phyloP scores from a whole-genome alignment of 1,140 invertebrate genomes.

The Pseudomyrmex cubaensis region DNA sequence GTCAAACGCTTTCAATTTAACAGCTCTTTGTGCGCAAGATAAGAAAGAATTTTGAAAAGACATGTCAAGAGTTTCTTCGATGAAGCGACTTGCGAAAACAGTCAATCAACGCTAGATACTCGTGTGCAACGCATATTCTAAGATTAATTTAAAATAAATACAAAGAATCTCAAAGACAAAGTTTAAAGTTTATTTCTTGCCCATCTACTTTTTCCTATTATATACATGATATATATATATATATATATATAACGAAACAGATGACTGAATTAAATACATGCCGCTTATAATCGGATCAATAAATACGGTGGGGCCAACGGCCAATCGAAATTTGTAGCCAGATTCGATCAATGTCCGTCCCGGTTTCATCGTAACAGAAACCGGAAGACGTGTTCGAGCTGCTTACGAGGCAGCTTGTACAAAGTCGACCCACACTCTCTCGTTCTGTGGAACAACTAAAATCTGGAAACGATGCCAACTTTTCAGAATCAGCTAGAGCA shows the following conservation, averaged over 20 bases:
- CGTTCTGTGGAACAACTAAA: constrained; percentile 72
- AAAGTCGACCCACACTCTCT: constrained; percentile 47
- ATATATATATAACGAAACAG: too few species aligned
- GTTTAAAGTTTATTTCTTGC: not conserved
- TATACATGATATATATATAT: too few species aligned
- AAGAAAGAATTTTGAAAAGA: too few species aligned
- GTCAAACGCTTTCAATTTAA: too few species aligned
- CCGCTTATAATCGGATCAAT: not conserved
- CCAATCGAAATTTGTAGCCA: constrained; percentile 36
- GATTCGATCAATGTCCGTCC: constrained; percentile 79
- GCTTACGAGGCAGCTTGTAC: constrained; percentile 74
- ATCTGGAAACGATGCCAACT: constrained; percentile 80
- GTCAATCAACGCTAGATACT: too few species aligned
- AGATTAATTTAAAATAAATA: too few species aligned
- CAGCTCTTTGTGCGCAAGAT: too few species aligned
- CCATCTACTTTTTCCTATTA: too few species aligned
- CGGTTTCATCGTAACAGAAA: constrained; percentile 71
- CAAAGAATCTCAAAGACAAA: not conserved
- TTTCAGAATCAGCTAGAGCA: constrained; percentile 56
- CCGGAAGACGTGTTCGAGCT: constrained; percentile 78
- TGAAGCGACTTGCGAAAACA: too few species aligned
- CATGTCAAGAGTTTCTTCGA: too few species aligned
- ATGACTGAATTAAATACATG: not conserved
- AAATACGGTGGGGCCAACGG: constrained; percentile 1
- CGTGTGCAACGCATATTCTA: too few species aligned